Base-by-base conservation (phyloP, 2,888 invertebrate genomes). In the Microchrysa polita region DNA sequence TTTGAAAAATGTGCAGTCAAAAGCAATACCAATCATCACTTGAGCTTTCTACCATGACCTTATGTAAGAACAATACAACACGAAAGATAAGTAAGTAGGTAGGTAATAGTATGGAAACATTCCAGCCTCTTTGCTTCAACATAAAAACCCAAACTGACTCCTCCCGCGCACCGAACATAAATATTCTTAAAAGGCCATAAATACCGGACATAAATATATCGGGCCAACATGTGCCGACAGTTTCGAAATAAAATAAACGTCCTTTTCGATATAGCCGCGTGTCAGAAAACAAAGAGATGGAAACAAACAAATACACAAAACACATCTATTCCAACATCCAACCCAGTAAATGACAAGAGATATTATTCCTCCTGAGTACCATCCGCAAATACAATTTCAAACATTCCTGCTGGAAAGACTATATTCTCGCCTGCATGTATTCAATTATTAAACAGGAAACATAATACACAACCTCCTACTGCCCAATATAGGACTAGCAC, bases 391-490 rank as follows among this genome's bases (percentile, higher is more conserved):
- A 59, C 20, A 20, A 59, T 59, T 59, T 59, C 59, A 59, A 23
- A 59, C 59, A 59, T 59, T 23, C 59, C 5, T 12, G 9, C 10
- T 27, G n/a, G 27, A 59, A 22, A 59, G 27, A 2, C 23, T 14
- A n/a, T n/a, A n/a, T n/a, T 23, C 12, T 22, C n/a, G 7, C 59
- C 23, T 27, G n/a, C n/a, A n/a, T 59, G 27, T 34, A 23, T 27
- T 27, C 14, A n/a, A 59, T 53, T 67, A 67, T 67, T 52, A 53
- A 67, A 52, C 18, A 67, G 23, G 23, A 48, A 44, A 20, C 23
- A 60, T 34, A 34, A 27, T 23, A 34, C n/a, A 53, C 10, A 67
- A 16, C 65, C 44, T 23, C 18, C 18, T 18, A 18, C 18, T 18
- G n/a, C 10, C 27, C 14, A 27, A 27, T 4, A 27, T 23, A 48